These are phyloP conservation scores for Oreonectes daqikongensis DNA, from an alignment of 2,797 vertebrate genomes.

Conservation along the genomic window DNA sequence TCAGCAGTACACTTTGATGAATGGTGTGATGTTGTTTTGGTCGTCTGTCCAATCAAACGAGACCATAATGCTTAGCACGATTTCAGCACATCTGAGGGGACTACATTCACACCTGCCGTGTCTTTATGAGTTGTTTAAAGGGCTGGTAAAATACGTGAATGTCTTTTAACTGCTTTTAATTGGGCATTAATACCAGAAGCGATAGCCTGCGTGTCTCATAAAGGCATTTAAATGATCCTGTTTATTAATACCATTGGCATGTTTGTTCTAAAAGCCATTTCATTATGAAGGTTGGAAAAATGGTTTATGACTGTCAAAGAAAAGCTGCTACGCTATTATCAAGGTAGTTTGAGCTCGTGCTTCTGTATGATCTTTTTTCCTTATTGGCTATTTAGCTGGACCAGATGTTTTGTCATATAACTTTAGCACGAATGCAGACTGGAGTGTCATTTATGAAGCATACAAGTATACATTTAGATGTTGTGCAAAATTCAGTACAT, in stretches of 20 bases:
- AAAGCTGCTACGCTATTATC: constrained; percentile 48
- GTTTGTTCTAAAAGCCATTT: constrained; percentile 51
- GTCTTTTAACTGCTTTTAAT: constrained; percentile 66
- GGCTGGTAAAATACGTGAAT: constrained; percentile 64
- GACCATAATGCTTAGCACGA: constrained; percentile 35
- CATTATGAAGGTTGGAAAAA: constrained; percentile 38
- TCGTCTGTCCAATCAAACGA: constrained; percentile 36
- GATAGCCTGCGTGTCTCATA: constrained; percentile 64
- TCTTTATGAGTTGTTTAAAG: constrained; percentile 69
- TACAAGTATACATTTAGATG: not conserved
- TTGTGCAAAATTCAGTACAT: constrained; percentile 12
- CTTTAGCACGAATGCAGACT: constrained; percentile 13
- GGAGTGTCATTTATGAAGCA: constrained; percentile 23
- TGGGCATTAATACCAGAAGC: constrained; percentile 68
- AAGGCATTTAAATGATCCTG: constrained; percentile 62
- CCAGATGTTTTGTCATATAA: constrained; percentile 41
- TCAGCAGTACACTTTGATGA: constrained; percentile 50
- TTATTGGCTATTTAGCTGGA: constrained; percentile 36
- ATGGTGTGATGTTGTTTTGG: constrained; percentile 37
- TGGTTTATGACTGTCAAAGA: constrained; percentile 39
- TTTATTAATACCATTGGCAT: constrained; percentile 67
- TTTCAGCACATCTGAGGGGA: constrained; percentile 53
- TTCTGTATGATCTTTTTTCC: constrained; percentile 42
- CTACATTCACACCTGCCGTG: constrained; percentile 62
- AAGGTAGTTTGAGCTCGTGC: constrained; percentile 38